Base-by-base conservation (phyloP, 2,113 vertebrate genomes). In the Saguinus imperator region DNA sequence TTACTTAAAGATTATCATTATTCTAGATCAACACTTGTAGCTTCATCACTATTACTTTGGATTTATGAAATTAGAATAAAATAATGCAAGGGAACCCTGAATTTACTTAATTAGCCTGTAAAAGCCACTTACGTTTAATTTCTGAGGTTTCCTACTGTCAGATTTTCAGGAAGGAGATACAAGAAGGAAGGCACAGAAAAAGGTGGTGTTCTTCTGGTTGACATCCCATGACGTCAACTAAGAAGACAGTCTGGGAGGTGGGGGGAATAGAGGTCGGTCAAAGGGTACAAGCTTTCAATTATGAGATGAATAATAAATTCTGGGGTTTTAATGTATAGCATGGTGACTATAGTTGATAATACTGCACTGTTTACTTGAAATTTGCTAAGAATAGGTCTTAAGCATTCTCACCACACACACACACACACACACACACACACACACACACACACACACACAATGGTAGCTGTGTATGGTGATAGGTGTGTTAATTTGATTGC, bases 51-150 rank as follows among this genome's bases (percentile, higher is more conserved):
- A 48, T 55, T 55, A 68, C 25, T 95, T 92, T 58, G 89, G 64
- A 85, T 76, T 40, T n/a, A 14, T 66, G 16, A 93, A 94, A 87
- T 94, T 72, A 72, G 96, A 93, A 57, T 32, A 85, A 94, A 89
- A 43, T 20, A 91, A 50, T 68, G 29, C 45, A 93, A 88, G 13
- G 68, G 29, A 95, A 72, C 1, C 27, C 58, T 21, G n/a, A 20
- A 29, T 66, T 93, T 79, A 58, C 12, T 58, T 75, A 73, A 48
- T 79, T 68, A 27, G 37, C 48, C 43, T 91, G 29, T 77, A 82
- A 48, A 91, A 87, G 35, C 40, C 72, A 79, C 10, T 93, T 61
- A 52, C 68, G 21, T 76, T 45, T 61, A 48, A 61, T 91, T 80
- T 85, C 6, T 55, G n/a, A 57, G 35, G 8, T n/a, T 76, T 89